phyloP scores from a whole-genome alignment of 2,797 vertebrate genomes.

The Podargus strigoides region DNA sequence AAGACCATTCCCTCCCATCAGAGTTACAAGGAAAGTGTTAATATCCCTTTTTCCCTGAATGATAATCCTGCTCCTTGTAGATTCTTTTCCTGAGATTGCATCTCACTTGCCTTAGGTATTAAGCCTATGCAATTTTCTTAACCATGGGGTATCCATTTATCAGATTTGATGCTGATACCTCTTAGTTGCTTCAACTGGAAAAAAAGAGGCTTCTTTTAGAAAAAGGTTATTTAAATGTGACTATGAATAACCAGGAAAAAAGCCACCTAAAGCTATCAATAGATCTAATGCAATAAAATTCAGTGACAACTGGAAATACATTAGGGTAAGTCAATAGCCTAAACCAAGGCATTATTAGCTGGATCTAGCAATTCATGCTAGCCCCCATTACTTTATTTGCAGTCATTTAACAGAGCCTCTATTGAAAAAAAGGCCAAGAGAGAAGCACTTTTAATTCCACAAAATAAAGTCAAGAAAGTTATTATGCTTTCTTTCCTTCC shows the following conservation, averaged over 20 bases:
- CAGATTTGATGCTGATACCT: slow-evolving; percentile 25
- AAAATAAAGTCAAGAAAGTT: slow-evolving; percentile 69
- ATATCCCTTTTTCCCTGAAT: not conserved
- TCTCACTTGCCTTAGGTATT: slow-evolving; percentile 24
- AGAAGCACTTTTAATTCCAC: not conserved
- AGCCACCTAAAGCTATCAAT: not conserved
- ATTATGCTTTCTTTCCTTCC: slow-evolving; percentile 56
- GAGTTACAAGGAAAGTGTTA: not conserved
- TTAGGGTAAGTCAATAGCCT: not conserved
- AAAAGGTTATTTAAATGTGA: slow-evolving; percentile 12
- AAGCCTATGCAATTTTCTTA: slow-evolving; percentile 53
- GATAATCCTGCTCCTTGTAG: not conserved
- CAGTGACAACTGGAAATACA: not conserved
- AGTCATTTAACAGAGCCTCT: not conserved
- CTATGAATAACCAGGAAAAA: not conserved
- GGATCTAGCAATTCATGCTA: not conserved
- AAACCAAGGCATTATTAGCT: not conserved
- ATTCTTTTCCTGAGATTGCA: slow-evolving; percentile 42
- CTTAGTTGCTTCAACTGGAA: not conserved
- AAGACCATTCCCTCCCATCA: not conserved
- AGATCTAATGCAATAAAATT: not conserved
- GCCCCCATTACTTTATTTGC: not conserved
- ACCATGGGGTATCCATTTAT: slow-evolving; percentile 43
- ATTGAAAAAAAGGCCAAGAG: slow-evolving; percentile 6
- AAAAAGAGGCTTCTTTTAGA: not conserved